These are phyloP conservation scores for Xenopus petersii DNA, from an alignment of 2,797 vertebrate species.

Conservation along the genomic window DNA sequence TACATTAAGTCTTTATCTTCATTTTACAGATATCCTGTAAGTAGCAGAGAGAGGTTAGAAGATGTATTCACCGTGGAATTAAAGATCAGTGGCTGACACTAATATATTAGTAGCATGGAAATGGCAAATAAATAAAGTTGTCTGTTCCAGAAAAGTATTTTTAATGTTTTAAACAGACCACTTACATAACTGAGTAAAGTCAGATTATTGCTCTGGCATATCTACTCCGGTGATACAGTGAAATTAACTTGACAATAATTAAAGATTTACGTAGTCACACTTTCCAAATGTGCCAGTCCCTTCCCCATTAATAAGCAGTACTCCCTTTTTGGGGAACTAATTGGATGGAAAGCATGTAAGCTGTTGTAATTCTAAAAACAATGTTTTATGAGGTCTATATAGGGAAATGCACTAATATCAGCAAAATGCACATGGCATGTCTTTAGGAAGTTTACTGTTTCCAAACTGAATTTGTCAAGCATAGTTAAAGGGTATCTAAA, in stretches of 20 bases:
- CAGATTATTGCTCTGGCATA: conserved; percentile 9
- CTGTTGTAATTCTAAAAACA: neutral
- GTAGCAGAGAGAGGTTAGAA: neutral
- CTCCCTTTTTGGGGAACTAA: conserved; percentile 33
- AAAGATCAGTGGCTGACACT: neutral
- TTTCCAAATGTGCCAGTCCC: conserved; percentile 30
- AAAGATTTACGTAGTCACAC: conserved; percentile 40
- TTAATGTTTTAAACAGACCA: conserved; percentile 22
- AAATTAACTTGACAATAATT: conserved; percentile 43
- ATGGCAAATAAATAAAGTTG: too few species aligned
- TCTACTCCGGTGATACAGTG: conserved; percentile 26
- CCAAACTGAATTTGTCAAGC: too few species aligned
- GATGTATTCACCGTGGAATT: neutral
- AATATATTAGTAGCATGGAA: too few species aligned
- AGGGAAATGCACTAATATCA: neutral
- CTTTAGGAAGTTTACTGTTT: too few species aligned
- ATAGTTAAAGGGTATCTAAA: too few species aligned
- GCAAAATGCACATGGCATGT: neutral
- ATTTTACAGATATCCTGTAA: neutral
- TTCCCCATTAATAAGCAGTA: conserved; percentile 38
- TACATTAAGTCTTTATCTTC: too few species aligned
- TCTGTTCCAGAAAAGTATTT: conserved; percentile 1
- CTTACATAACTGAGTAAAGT: conserved; percentile 19
- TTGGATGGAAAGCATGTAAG: conserved; percentile 30
- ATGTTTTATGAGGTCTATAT: neutral